Evolutionary conservation across 2,797 vertebrate species (phyloP), one percentile per base, ranked within the genome.

Genomic region (Knipowitschia caucasica): DNA sequence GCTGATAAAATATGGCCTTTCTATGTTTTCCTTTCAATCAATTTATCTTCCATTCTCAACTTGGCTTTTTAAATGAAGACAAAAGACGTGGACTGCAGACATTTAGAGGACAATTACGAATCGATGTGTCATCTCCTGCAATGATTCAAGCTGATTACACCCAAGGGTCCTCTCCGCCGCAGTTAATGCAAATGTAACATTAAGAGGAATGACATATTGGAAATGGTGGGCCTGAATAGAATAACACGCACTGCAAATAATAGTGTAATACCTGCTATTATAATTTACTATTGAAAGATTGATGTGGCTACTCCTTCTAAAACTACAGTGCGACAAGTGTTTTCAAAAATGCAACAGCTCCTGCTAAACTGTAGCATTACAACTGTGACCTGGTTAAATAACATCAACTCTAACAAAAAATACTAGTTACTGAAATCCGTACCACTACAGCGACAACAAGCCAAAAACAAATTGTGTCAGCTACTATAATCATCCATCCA

Each of bases 1-100:
- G 40, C 53, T 56, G 52, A 59, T 65, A 65, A 73, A 80, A 78
- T 59, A 78, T 69, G 54, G 43, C 56, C 72, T 67, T 29, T 29
- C 18, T 5, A 2, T 18, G 34, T 53, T 56, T 64, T 17, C 49
- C 38, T 55, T 56, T 62, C 70, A 69, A 62, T 73, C 59, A 54
- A 24, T 55, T 66, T 59, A 12, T 17, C 64, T 64, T 76, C 65
- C 60, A 25, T 40, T 69, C 25, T 26, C 15, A 25, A 14, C 66
- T 24, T 64, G 35, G 29, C 38, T 25, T 62, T 58, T 59, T 35
- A 42, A 36, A 59, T 11, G 14, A 50, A 71, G 59, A 78, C 76
- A 75, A 75, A 80, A 62, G 60, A 67, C 56, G 51, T 9, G 67
- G 60, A 66, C 52, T 44, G 3, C 2, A 39, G 38, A 20, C 51